A percentile compares a stretch with the other conserved stretches of the same genome.
These are phyloP conservation scores for Melanotaenia pygmaea DNA, from an alignment of 2,797 vertebrate species.

Conservation along the genomic window DNA sequence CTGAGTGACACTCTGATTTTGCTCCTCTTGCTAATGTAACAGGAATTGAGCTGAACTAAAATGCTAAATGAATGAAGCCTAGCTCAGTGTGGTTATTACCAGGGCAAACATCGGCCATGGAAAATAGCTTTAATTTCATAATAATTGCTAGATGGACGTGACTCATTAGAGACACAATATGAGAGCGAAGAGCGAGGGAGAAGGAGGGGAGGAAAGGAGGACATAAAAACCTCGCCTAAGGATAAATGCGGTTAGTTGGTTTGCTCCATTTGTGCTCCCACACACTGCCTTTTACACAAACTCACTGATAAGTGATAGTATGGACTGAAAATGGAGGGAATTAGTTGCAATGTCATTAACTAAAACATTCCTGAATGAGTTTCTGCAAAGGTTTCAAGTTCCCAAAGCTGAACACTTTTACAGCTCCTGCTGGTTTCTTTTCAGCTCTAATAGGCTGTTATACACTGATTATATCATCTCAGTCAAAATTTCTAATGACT, in stretches of 20 bases:
- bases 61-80: slow-evolving; percentile 85
- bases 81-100: slow-evolving; percentile 78
- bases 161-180: slow-evolving; percentile 76
- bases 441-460: slow-evolving; percentile 31
- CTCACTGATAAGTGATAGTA: slow-evolving; percentile 39
- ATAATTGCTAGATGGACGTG: slow-evolving; percentile 82
- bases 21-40: slow-evolving; percentile 87
- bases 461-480: slow-evolving; percentile 16
- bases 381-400: slow-evolving; percentile 22
- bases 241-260: slow-evolving; percentile 31
- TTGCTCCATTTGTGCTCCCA: slow-evolving; percentile 46
- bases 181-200: slow-evolving; percentile 33
- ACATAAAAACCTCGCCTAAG: slow-evolving; percentile 33
- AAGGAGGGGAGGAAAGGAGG: background rate
- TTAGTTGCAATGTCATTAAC: slow-evolving; percentile 46
- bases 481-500: slow-evolving; percentile 15
- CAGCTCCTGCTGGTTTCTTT: slow-evolving; percentile 24
- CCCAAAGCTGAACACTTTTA: background rate
- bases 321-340: slow-evolving; percentile 32
- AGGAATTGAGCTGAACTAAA: slow-evolving; percentile 92
- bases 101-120: slow-evolving; percentile 77
- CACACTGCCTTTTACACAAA: slow-evolving; percentile 44
- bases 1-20: slow-evolving; percentile 93
- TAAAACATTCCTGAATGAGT: slow-evolving; percentile 25
- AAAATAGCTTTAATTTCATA: slow-evolving; percentile 86